A percentile compares a stretch with the other conserved stretches of the same genome.
These are phyloP conservation scores for Ladona fulva DNA, from an alignment of 1,140 invertebrate species.

Conservation along the genomic window DNA sequence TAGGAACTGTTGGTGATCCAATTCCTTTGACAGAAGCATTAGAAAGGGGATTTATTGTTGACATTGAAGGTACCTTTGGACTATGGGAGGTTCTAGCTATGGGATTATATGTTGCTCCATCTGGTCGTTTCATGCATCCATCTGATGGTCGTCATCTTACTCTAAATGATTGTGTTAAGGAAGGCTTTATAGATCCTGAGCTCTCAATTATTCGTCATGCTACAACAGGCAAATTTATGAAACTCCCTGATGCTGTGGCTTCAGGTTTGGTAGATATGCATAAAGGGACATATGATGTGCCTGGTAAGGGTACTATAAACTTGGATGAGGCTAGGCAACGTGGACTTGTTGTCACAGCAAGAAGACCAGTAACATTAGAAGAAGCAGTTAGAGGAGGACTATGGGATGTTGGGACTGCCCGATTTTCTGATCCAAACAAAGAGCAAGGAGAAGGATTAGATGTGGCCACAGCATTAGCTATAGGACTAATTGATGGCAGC, in stretches of 20 bases:
- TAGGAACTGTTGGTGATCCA: constrained; percentile 39
- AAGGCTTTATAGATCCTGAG: constrained; percentile 72
- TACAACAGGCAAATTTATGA: constrained; percentile 57
- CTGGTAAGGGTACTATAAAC: constrained; percentile 48
- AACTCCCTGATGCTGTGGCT: constrained; percentile 64
- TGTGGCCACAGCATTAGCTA: constrained; percentile 58
- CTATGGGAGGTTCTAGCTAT: constrained; percentile 74
- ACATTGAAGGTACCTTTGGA: constrained; percentile 73
- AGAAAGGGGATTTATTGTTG: constrained; percentile 65
- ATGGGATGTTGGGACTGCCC: constrained; percentile 65
- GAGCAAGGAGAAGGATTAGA: constrained; percentile 57
- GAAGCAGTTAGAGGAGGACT: constrained; percentile 67
- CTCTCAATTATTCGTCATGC: constrained; percentile 69
- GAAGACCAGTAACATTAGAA: constrained; percentile 60
- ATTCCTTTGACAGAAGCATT: constrained; percentile 63
- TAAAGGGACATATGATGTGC: constrained; percentile 56
- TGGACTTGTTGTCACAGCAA: constrained; percentile 64
- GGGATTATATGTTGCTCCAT: constrained; percentile 65
- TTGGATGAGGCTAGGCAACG: constrained; percentile 59
- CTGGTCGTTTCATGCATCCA: constrained; percentile 71
- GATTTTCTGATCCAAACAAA: constrained; percentile 59
- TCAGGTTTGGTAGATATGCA: constrained; percentile 62
- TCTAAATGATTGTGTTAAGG: constrained; percentile 66
- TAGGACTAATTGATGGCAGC: constrained; percentile 63
- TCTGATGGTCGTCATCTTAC: constrained; percentile 63